Base-by-base conservation (phyloP, 2,113 vertebrate species). In the Phaethornis superciliosus region DNA sequence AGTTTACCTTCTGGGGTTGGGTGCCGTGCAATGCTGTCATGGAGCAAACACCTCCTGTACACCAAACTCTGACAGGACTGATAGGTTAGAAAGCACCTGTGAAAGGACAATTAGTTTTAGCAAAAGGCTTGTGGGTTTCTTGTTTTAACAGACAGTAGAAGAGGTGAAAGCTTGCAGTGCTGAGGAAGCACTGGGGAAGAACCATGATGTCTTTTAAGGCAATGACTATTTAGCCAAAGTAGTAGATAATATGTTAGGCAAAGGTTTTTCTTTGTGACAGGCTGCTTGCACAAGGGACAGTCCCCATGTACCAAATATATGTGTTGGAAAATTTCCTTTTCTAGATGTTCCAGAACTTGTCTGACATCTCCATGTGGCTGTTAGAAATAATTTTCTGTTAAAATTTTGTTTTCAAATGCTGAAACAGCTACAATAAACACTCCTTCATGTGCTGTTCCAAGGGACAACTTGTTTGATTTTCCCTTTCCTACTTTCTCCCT, bases 1-100 rank as follows among this genome's bases (percentile, higher is more conserved):
- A 27, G 88, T 97, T 98, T 97, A 99, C 99, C 99, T 97, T 99
- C 98, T 30, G 99, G 98, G 80, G 98, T 97, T 27, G 99, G 98
- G 81, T 99, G 98, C 81, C 98, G 97, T 91, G 99, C 98, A 11
- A 99, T 98, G 97, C 98, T 98, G 98, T 99, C 99, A 2, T 98
- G 98, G 81, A 99, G 98, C 97, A 99, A 97, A 98, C 99, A 99
- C 76, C 99, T 97, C 94, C 99, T 98, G 97, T 99, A 99, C 18
- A 98, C 98, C 97, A 99, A 93, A 46, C 98, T 98, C 98, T 99
- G 99, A 96, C 99, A 99, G 95, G 99, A 98, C 94, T 99, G 99
- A 98, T 99, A 99, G 81, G 99, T 99, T 81, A 99, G 97, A 90
- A 98, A 99, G 98, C 99, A 99, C 98, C 99, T 99, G 97, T 56